Conservation (phyloP, 2,888 invertebrate species). For the Yponomeuta plumbellus region DNA sequence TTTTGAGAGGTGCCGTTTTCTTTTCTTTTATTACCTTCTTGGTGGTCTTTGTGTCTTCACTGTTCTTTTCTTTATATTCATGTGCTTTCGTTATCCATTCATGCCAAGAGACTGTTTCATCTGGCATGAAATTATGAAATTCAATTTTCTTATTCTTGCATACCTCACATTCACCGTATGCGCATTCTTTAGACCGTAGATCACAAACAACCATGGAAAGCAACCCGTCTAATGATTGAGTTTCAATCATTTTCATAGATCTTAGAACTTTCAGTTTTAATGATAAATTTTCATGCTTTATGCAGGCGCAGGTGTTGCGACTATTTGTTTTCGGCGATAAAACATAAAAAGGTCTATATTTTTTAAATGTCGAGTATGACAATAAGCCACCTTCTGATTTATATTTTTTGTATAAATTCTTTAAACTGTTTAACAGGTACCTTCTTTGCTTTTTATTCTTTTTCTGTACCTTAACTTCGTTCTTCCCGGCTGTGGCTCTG, state of each 20-base stretch:
- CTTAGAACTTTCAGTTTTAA: not conserved
- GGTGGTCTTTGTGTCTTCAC: too few relatives aligned
- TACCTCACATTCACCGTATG: not conserved
- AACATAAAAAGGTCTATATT: conserved; percentile 14
- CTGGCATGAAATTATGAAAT: not conserved
- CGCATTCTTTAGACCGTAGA: not conserved
- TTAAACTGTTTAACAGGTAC: conserved; percentile 11
- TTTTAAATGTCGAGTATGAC: conserved; percentile 13
- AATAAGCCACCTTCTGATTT: conserved; percentile 1
- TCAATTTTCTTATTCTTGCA: not conserved
- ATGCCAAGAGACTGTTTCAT: too few relatives aligned
- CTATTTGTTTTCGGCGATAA: not conserved
- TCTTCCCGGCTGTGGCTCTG: conserved; percentile 21
- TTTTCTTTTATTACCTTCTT: too few relatives aligned
- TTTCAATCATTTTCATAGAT: not conserved
- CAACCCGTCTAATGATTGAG: not conserved
- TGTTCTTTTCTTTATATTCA: too few relatives aligned
- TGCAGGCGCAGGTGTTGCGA: conserved; percentile 2
- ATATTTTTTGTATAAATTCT: conserved; percentile 6
- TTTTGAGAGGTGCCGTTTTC: too few relatives aligned
- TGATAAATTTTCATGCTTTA: not conserved
- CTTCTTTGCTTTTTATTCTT: conserved; percentile 16
- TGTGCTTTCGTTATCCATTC: too few relatives aligned
- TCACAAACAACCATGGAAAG: not conserved
- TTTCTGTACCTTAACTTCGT: conserved; percentile 17